Base-by-base conservation (phyloP, 1,140 invertebrate species). In the Drosophila setifemur region DNA sequence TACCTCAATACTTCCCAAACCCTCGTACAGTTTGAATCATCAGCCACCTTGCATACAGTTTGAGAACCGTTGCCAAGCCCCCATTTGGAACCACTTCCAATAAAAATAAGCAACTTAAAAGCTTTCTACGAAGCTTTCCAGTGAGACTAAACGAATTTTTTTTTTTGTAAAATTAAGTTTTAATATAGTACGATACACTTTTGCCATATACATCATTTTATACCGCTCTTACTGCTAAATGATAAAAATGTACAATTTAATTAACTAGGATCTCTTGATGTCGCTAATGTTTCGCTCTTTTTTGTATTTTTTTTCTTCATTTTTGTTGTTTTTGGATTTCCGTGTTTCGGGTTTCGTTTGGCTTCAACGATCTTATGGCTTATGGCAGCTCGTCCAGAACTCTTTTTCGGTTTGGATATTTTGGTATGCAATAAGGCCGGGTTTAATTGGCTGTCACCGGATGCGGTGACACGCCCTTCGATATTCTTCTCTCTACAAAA, bases 161-260 rank as follows among this genome's bases (percentile, higher is more conserved):
- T 31, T 61, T 77, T 74, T 63, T 85, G 79, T 85, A 85, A 85
- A 85, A 85, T 85, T 78, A 86, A 75, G 72, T 86, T 85, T 75
- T 78, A 75, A 86, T 86, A 86, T 86, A 81, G 75, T 85, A 85
- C 81, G 81, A 86, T 86, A 87, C 85, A 86, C 63, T 63, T 69
- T 86, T 81, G 76, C 74, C 72, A 63, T 81, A 70, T 70, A 70
- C 43, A 69, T 71, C 48, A 16, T 37, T 14, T 68, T 63, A 57
- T 71, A 72, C 55, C 79, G 70, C 64, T 44, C 79, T 86, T 85
- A 86, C 61, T 58, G 39, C 57, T 86, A 70, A 87, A 73, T 86
- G 81, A 86, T 86, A 78, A 60, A 86, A 86, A 86, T 86, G 50
- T 87, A 86, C 81, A 86, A 87, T 86, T 85, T 86, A 76, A 82